phyloP scores from a whole-genome alignment of 2,888 invertebrate species.

The Yponomeuta cagnagella region DNA sequence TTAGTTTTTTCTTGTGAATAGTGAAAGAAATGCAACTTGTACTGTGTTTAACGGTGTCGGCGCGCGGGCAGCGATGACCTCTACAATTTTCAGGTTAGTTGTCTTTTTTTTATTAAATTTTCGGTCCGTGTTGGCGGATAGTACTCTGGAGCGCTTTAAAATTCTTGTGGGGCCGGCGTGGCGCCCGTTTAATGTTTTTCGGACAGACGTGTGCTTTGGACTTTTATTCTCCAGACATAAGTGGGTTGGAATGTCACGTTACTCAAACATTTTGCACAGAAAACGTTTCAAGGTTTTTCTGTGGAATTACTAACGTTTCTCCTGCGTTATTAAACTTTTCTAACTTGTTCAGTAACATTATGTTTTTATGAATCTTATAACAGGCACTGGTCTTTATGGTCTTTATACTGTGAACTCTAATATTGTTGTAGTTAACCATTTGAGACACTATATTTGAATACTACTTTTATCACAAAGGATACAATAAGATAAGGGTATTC shows the following conservation, averaged over 20 bases:
- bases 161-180: not conserved
- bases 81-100: constrained; percentile 64
- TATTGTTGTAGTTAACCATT: no score
- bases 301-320: not conserved
- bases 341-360: not conserved
- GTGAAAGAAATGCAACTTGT: not conserved
- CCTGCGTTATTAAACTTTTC: not conserved
- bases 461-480: no score
- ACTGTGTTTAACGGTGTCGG: constrained; percentile 1
- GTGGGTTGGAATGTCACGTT: not conserved
- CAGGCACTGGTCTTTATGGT: not conserved
- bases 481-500: no score
- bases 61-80: constrained; percentile 51
- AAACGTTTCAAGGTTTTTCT: not conserved
- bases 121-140: not conserved
- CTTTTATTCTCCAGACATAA: not conserved
- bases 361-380: not conserved
- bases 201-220: not conserved
- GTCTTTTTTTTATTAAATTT: constrained; percentile 49
- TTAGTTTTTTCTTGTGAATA: not conserved
- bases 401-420: no score
- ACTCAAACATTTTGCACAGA: not conserved
- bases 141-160: constrained; percentile 10
- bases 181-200: not conserved
- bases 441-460: no score